Conservation (phyloP, 2,888 invertebrate species). For the Clepsis dumicolana region DNA sequence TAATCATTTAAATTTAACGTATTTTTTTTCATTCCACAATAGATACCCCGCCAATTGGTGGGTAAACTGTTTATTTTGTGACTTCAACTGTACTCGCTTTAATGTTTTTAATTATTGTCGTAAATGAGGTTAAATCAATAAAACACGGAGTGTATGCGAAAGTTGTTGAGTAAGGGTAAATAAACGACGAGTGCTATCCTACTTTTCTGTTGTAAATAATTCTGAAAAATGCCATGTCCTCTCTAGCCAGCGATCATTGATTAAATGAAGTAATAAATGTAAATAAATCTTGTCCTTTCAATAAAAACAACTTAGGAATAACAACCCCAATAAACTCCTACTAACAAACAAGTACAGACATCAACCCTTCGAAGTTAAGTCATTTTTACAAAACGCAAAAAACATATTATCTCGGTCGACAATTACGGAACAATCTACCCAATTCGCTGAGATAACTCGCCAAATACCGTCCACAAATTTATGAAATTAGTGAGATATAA, state of each 20-base stretch:
- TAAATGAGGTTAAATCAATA: neutral
- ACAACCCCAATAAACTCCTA: too few relatives aligned
- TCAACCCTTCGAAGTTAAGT: too few relatives aligned
- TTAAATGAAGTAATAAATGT: neutral
- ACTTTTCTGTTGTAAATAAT: constrained; percentile 24
- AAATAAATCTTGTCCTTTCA: too few relatives aligned
- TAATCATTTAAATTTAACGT: constrained; percentile 20
- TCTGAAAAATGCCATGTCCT: constrained; percentile 24
- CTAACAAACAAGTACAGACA: too few relatives aligned
- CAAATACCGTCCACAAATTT: constrained; percentile 15
- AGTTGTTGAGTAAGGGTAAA: constrained; percentile 23
- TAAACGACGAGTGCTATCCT: constrained; percentile 28
- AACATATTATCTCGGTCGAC: neutral
- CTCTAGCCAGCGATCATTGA: neutral
- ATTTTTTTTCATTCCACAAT: neutral
- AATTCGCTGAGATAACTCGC: constrained; percentile 10
- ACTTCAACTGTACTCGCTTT: neutral
- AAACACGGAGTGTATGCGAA: neutral
- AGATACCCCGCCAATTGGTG: neutral
- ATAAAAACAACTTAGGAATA: too few relatives aligned
- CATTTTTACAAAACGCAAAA: too few relatives aligned
- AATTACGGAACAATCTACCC: neutral
- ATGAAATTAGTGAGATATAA: constrained; percentile 39
- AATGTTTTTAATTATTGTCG: neutral
- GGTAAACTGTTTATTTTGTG: constrained; percentile 1